A percentile compares a stretch with the other conserved stretches of the same genome.
Evolutionary conservation across 2,113 vertebrate genomes (phyloP).

Genomic region (Dicentrarchus labrax): DNA sequence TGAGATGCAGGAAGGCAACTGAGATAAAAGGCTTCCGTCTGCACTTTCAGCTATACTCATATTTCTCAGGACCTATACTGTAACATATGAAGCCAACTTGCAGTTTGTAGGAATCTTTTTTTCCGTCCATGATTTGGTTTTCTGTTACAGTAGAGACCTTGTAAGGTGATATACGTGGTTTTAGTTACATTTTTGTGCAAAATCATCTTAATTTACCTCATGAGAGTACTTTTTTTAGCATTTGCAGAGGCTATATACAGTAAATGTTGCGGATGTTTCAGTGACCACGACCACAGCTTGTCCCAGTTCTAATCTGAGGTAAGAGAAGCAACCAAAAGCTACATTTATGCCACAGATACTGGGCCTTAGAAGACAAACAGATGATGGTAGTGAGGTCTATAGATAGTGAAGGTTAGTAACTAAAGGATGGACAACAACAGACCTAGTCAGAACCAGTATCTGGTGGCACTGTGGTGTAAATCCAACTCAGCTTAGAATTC

Average conservation of each 20-base stretch:
- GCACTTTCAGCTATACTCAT: background rate
- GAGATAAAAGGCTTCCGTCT: background rate
- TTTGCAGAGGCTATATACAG: background rate
- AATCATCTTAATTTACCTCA: no score
- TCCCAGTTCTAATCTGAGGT: background rate
- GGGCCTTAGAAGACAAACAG: background rate
- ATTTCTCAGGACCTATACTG: background rate
- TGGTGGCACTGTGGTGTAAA: background rate
- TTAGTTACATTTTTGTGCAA: background rate
- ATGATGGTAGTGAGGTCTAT: conserved; percentile 20
- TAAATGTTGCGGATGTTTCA: background rate
- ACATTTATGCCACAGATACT: background rate
- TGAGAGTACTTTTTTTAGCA: background rate
- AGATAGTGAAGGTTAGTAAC: conserved; percentile 41
- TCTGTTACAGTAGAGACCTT: background rate
- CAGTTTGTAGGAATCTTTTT: background rate
- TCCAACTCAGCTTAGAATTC: conserved; percentile 34
- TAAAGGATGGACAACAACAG: conserved; percentile 11
- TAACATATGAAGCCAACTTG: background rate
- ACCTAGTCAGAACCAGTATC: conserved; percentile 3
- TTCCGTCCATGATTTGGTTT: background rate
- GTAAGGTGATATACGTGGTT: conserved; percentile 3
- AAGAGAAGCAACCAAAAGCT: background rate
- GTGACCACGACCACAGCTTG: background rate
- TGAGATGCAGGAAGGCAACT: background rate